A percentile compares a stretch with the other conserved stretches of the same genome.
Conservation (phyloP, 2,113 vertebrate species). For the Pelecanus crispus region DNA sequence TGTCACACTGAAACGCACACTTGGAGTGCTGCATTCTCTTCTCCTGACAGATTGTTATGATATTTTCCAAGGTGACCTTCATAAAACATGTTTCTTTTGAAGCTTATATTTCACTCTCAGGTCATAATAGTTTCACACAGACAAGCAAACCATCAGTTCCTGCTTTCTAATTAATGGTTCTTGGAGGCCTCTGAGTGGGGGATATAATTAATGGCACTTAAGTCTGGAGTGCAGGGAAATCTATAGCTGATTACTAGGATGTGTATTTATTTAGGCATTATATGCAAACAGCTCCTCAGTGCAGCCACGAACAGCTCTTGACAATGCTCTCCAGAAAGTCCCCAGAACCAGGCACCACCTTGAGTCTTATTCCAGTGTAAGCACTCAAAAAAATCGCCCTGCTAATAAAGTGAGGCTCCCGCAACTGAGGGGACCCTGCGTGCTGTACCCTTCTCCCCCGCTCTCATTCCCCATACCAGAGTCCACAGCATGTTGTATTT, state of each 20-base stretch:
- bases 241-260: constrained; percentile 14
- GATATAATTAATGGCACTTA: constrained; percentile 60
- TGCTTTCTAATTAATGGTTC: constrained; percentile 51
- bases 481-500: neutral
- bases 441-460: neutral
- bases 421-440: neutral
- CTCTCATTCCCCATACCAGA: neutral
- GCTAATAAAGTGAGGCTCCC: neutral
- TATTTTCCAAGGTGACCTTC: constrained; percentile 61
- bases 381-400: neutral
- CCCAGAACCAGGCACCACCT: neutral
- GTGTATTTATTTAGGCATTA: constrained; percentile 29
- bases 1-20: constrained; percentile 10
- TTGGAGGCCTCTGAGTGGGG: constrained; percentile 13
- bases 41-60: neutral
- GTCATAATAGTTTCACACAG: neutral
- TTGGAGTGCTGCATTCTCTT: neutral
- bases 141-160: constrained; percentile 5
- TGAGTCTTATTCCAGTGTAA: neutral
- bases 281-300: constrained; percentile 8
- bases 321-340: neutral
- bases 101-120: neutral
- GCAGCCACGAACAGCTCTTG: neutral
- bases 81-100: constrained; percentile 10
- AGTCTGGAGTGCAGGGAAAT: constrained; percentile 22